These are phyloP conservation scores for Arothron firmamentum DNA, from an alignment of 2,113 vertebrate species.

Conservation along the genomic window DNA sequence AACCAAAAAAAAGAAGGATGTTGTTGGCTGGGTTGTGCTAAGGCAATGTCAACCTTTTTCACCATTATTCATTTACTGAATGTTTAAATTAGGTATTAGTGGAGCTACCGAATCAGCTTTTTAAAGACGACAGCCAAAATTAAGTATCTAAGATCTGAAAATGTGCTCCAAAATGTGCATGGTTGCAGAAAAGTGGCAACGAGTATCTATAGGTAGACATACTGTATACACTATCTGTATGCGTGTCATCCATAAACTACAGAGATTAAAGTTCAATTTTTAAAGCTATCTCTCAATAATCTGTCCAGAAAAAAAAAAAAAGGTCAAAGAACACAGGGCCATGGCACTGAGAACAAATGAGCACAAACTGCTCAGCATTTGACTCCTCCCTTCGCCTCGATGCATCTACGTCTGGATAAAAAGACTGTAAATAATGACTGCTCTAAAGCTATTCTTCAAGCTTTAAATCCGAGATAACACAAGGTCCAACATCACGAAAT, in stretches of 20 bases:
- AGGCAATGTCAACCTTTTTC: conserved; percentile 38
- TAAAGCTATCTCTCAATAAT: not conserved
- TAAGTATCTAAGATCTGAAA: too few species aligned
- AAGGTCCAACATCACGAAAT: conserved; percentile 3
- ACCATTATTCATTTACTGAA: too few species aligned
- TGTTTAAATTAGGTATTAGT: too few species aligned
- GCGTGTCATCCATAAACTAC: not conserved
- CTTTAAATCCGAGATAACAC: too few species aligned
- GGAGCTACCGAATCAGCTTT: too few species aligned
- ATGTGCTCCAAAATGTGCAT: too few species aligned
- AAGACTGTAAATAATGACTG: conserved; percentile 7
- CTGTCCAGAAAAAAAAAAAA: conserved; percentile 5
- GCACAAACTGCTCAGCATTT: conserved; percentile 8
- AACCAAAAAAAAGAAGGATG: conserved; percentile 40
- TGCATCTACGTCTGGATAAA: conserved; percentile 19
- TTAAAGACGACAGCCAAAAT: too few species aligned
- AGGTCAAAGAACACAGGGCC: conserved; percentile 25
- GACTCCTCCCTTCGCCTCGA: conserved; percentile 20
- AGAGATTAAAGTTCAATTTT: not conserved
- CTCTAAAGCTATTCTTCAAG: conserved; percentile 18
- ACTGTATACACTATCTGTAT: too few species aligned
- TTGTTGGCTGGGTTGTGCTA: conserved; percentile 41
- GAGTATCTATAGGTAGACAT: too few species aligned
- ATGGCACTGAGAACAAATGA: conserved; percentile 12
- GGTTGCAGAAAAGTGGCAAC: too few species aligned